Base-by-base conservation (phyloP, 1,140 invertebrate species). In the Bemisia tabaci region DNA sequence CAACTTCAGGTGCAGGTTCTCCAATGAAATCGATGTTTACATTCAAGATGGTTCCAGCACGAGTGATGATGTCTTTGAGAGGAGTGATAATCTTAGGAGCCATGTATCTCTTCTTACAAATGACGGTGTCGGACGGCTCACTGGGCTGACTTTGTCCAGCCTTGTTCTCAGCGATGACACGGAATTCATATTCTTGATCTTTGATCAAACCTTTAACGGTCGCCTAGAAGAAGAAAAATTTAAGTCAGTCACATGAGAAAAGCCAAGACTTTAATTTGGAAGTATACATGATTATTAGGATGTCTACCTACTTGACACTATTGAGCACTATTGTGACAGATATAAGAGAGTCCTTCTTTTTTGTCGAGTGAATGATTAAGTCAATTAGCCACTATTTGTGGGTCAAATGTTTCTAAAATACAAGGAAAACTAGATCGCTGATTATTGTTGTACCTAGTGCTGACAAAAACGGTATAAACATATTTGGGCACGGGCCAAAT, bases 101-200 rank as follows among this genome's bases (percentile, higher is more conserved):
- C 73, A 96, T 85, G 72, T 87, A 90, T 77, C 92, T 85, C 68
- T 91, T 86, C 74, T 95, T 94, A 64, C 88, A 89, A 62, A 86
- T 90, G 68, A 97, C 84, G 59, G 91, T 82, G 73, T 96, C 90
- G 33, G 92, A 95, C 58, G 95, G 89, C 74, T 95, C 94, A 64
- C 92, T 95, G 9, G 95, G 93, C 77, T 97, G 92, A 60, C 95
- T 96, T 73, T 91, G 88, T 39, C 97, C 97, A 62, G 93, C 95
- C 74, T 92, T 87, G 78, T 99, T 99, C 1, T 92, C 87, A 24
- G 97, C 96, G 72, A 94, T 91, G 0, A 99, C 84, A 70, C 97
- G 82, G 83, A 99, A 98, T 77, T 97, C 93, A 76, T 98, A 98
- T 74, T 96, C 92, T 77, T 95, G 91, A 27, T 94, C 94, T 78